These are phyloP conservation scores for Teleiodes luculella DNA, from an alignment of 2,888 invertebrate genomes.

Conservation along the genomic window DNA sequence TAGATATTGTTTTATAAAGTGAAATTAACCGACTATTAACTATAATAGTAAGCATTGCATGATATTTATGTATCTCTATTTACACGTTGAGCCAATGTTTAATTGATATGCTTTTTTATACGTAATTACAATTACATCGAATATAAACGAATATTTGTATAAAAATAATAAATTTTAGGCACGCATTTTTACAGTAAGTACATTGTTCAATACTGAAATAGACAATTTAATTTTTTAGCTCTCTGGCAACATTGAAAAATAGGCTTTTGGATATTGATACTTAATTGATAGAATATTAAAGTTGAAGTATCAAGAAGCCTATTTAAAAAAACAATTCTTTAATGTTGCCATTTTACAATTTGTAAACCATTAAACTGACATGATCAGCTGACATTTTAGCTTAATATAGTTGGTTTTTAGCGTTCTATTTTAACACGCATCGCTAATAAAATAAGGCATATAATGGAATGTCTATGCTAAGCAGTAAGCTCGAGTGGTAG, in stretches of 20 bases:
- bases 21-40: background rate
- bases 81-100: constrained; percentile 6
- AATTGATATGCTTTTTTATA: constrained; percentile 6
- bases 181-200: constrained; percentile 24
- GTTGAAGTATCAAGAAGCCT: background rate
- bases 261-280: background rate
- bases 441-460: constrained; percentile 35
- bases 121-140: background rate
- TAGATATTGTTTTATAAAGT: background rate
- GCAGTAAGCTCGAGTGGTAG: background rate
- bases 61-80: background rate
- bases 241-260: background rate
- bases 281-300: background rate
- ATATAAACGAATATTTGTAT: constrained; percentile 2
- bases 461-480: constrained; percentile 30
- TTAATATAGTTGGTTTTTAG: background rate
- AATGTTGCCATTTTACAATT: background rate
- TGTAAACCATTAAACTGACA: background rate
- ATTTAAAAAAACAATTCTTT: background rate
- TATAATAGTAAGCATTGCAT: background rate
- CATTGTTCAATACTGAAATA: constrained; percentile 18
- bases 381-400: background rate
- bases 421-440: constrained; percentile 39
- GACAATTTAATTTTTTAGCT: background rate
- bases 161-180: constrained; percentile 28